phyloP scores from a whole-genome alignment of 1,140 invertebrate species.

The Teleopsis dalmanni region DNA sequence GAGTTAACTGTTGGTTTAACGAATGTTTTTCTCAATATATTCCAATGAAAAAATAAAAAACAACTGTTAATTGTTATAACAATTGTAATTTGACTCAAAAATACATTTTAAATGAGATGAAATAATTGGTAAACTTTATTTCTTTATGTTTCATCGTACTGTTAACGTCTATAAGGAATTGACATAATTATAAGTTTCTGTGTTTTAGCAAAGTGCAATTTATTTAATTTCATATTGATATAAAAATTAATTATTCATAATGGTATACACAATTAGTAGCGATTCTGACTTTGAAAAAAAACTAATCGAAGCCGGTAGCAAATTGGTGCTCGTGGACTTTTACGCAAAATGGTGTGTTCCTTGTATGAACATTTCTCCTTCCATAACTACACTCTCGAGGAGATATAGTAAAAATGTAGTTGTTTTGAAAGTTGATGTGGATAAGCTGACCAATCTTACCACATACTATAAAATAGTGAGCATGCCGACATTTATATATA shows the following conservation, averaged over 20 bases:
- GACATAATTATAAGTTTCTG: no score
- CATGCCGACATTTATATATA: conserved; percentile 90
- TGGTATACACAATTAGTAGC: conserved; percentile 37
- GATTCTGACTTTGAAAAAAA: conserved; percentile 45
- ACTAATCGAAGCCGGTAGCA: conserved; percentile 64
- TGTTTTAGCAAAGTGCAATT: no score
- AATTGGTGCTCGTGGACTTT: conserved; percentile 84
- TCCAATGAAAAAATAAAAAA: no score
- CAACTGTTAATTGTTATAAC: no score
- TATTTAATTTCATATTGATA: no score
- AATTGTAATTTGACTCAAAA: no score
- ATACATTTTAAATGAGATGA: no score
- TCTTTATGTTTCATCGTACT: no score
- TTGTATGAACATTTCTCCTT: conserved; percentile 83
- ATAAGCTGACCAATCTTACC: conserved; percentile 76
- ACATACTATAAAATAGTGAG: conserved; percentile 69
- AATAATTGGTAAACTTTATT: no score
- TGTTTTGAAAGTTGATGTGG: conserved; percentile 75
- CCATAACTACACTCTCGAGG: conserved; percentile 56
- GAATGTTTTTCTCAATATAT: no score
- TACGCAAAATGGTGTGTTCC: conserved; percentile 77
- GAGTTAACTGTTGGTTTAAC: no score
- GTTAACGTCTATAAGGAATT: no score
- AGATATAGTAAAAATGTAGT: conserved; percentile 44
- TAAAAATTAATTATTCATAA: conserved; percentile 9